Base-by-base conservation (phyloP, 2,888 invertebrate genomes). In the Calameuta pallipes region DNA sequence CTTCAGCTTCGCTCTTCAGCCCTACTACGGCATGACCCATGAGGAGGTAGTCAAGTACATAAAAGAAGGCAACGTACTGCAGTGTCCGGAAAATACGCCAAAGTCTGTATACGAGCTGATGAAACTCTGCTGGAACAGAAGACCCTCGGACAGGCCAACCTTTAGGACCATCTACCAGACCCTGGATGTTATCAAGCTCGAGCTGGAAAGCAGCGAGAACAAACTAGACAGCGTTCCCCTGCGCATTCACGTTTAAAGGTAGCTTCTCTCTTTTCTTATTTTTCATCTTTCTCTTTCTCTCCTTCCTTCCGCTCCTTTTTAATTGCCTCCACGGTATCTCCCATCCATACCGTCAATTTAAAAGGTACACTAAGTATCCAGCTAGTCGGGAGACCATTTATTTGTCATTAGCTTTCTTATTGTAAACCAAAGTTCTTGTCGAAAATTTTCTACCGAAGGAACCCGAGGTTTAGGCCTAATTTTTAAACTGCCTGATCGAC, bases 11-110 rank as follows among this genome's bases (percentile, higher is more conserved):
- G 98, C 98, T 35, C 93, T 98, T 81, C 98, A 99, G 92, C 99
- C 99, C 12, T 99, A 99, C 90, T 98, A 97, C 91, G 98, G 98
- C 9, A 96, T 98, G 96, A 98, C 98, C 15, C 98, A 99, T 90
- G 98, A 98, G 91, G 98, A 99, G 93, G 98, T 99, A 56, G 97
- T 98, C 23, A 96, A 96, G 89, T 98, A 96, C 92, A 94, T 98
- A 78, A 98, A 98, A 92, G 98, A 98, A 85, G 98, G 98, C 15
- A 97, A 98, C 91, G 96, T 98, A 73, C 94, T 99, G 75, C 95
- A 95, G 75, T 96, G 97, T 89, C 98, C 98, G 1, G 98, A 98
- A 83, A 97, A 97, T 89, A 98, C 97, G 73, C 97, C 97, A 0
- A 92, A 95, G 41, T 94, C 95, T 82, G 94, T 98, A 56, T 98